Base-by-base conservation (phyloP, 2,797 vertebrate species). In the Microctenopoma stevenorrisi region DNA sequence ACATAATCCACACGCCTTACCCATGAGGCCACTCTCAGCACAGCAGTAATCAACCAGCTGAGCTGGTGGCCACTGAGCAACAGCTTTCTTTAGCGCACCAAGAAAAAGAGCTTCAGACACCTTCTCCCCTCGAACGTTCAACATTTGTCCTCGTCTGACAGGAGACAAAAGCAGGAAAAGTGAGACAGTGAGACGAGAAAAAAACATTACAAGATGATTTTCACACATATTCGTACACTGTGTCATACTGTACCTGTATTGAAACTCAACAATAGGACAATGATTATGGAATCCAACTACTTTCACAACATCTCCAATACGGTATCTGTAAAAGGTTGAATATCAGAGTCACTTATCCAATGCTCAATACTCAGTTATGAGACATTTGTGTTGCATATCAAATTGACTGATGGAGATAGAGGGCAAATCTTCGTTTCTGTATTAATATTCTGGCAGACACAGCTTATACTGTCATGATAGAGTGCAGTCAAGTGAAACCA, bases 101-200 rank as follows among this genome's bases (percentile, higher is more conserved):
- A 92, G 94, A 85, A 98, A 97, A 71, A 90, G 18, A 0, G 88
- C 86, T 86, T 98, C 97, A 0, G 94, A 86, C 46, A 95, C 90
- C 71, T 91, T 94, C 87, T 98, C 97, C 0, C 97, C 96, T 42
- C 97, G 89, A 4, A 98, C 93, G 0, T 77, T 97, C 90, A 98
- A 86, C 5, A 86, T 91, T 85, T 98, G 95, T 66, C 93, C 92
- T 30, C 91, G 93, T 80, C 97, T 98, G 90, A 57, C 4, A 58
- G 14, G 15, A 65, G 10, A 78, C 4, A 8, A 54, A 63, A 8
- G 2, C 5, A 33, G 22, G 15, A 3, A 43, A 63, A 57, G 35
- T 8, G 4, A 0, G 26, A 43, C 13, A 46, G 40, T 14, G 18
- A 7, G 30, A 16, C 6, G 38, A n/a, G 16, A 52, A 16, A 11